Evolutionary conservation across 2,888 invertebrate species (phyloP).

Genomic region (Melanostoma mellinum): DNA sequence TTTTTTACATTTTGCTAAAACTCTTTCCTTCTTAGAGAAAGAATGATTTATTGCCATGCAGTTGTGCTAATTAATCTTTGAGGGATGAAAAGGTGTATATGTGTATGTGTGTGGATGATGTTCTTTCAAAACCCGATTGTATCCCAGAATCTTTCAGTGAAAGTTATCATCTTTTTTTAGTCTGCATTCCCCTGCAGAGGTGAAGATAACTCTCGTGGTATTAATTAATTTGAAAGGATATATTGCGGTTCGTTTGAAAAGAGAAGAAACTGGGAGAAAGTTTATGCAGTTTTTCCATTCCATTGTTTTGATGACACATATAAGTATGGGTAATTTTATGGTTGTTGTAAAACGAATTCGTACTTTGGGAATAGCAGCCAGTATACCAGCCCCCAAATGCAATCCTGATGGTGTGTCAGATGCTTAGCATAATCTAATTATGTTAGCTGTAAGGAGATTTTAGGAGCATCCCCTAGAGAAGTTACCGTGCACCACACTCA

Average conservation of each 20-base stretch:
- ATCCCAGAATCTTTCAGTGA: conserved; percentile 64
- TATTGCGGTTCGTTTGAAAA: conserved; percentile 50
- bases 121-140: conserved; percentile 39
- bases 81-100: conserved; percentile 1
- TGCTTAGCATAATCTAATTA: conserved; percentile 54
- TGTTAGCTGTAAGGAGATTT: conserved; percentile 9
- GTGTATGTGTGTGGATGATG: conserved; percentile 35
- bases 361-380: conserved; percentile 21
- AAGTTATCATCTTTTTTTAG: conserved; percentile 56
- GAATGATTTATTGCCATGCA: conserved; percentile 72
- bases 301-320: conserved; percentile 22
- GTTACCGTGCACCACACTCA: conserved; percentile 32
- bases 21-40: conserved; percentile 45
- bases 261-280: conserved; percentile 12
- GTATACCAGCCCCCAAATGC: conserved; percentile 3
- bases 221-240: conserved; percentile 71
- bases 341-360: conserved; percentile 36
- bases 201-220: conserved; percentile 53
- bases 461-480: conserved; percentile 26
- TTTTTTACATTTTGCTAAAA: conserved; percentile 28
- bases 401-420: background rate
- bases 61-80: conserved; percentile 72
- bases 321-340: conserved; percentile 10
- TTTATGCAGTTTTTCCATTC: conserved; percentile 48
- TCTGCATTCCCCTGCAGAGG: conserved; percentile 39